phyloP scores from a whole-genome alignment of 2,113 vertebrate species.

The Phylloscopus trochilus region DNA sequence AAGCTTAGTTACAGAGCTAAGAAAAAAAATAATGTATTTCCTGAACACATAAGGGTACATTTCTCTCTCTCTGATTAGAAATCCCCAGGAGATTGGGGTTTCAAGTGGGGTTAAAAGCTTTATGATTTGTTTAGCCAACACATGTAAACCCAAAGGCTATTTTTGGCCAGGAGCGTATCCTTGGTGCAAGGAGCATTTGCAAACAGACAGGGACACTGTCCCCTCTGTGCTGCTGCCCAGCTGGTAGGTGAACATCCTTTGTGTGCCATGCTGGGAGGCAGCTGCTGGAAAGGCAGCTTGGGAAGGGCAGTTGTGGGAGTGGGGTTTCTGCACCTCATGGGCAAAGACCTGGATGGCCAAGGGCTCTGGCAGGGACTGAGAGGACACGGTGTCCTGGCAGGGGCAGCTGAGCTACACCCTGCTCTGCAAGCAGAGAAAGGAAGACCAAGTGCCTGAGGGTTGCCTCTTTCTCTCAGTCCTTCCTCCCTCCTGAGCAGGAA shows the following conservation, averaged over 20 bases:
- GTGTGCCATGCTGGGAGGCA: neutral
- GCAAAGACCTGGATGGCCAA: neutral
- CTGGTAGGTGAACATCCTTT: neutral
- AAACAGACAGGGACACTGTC: neutral
- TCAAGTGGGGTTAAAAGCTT: conserved; percentile 39
- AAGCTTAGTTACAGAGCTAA: neutral
- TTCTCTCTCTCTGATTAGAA: neutral
- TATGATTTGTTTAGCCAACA: conserved; percentile 29
- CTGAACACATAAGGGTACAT: neutral
- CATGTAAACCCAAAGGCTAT: conserved; percentile 14
- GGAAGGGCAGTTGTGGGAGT: neutral
- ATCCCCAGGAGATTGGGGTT: neutral
- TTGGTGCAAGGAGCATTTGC: neutral
- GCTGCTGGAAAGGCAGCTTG: neutral
- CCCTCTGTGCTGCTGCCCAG: neutral
- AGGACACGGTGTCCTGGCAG: neutral
- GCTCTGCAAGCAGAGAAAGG: neutral
- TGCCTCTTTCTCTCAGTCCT: neutral
- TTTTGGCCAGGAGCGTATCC: neutral
- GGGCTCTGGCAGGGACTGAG: neutral
- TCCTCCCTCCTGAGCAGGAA: neutral
- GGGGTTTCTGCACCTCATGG: neutral
- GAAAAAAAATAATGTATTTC: neutral
- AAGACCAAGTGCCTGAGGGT: neutral
- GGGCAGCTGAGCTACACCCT: neutral